Base-by-base conservation (phyloP, 2,888 invertebrate species). In the Drosophila borborema region DNA sequence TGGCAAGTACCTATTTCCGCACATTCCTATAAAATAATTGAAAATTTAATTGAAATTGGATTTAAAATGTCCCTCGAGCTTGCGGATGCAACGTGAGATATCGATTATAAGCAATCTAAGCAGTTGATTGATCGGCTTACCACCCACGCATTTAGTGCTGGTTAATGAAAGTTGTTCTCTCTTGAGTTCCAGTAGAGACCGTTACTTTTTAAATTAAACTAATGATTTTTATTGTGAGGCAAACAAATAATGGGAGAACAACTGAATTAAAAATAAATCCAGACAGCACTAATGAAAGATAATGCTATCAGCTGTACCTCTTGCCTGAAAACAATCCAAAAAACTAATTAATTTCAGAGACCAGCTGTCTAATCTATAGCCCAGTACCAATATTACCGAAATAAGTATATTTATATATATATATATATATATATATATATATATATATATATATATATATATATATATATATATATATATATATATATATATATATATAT, bases 321-420 rank as follows among this genome's bases (percentile, higher is more conserved):
- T 38, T 62, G 23, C n/a, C 46, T 34, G 45, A 23, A 56, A 51
- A 48, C 60, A 71, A 12, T 16, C n/a, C 9, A 45, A 51, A 45
- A 40, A 72, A 36, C 49, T 64, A 70, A 69, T 56, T 49, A 61
- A 41, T 49, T 61, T 58, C 5, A 20, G 49, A 18, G 16, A 28
- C 16, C 28, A 38, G 28, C 54, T 54, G 49, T 5, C 23, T 41
- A 18, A 48, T 54, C 40, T 41, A 56, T 46, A n/a, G 0, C 3
- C 3, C 12, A 34, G 23, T 40, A 10, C 31, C 41, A 41, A 56
- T 28, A 16, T 28, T 31, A 43, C 23, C 10, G n/a, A 41, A 28
- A 62, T 49, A 36, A 2, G 14, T 23, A 14, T 14, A 23, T 46
- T 6, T 46, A 23, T 46, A 48, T n/a, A 10, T 2, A 48, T 48